Evolutionary conservation across 2,888 invertebrate genomes (phyloP).

Genomic region (Folsomia manolachei): DNA sequence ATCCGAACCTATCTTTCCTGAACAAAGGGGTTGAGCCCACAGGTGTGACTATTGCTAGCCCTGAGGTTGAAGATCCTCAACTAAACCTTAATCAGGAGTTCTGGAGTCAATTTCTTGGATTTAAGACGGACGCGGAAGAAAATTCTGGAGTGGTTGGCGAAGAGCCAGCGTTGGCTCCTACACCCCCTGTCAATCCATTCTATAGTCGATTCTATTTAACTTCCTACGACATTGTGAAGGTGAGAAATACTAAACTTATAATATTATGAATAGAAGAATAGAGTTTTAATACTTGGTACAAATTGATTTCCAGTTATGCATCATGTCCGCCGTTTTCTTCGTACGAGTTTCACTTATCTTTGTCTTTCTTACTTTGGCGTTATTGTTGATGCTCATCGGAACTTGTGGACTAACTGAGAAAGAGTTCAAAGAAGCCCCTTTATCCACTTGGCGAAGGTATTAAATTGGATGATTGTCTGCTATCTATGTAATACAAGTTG

Average conservation of each 20-base stretch:
- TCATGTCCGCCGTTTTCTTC: slow-evolving; percentile 77
- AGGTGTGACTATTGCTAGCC: neutral
- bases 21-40: neutral
- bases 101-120: slow-evolving; percentile 31
- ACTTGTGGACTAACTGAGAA: slow-evolving; percentile 76
- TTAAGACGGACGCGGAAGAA: slow-evolving; percentile 6
- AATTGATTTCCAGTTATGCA: neutral
- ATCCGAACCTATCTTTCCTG: neutral
- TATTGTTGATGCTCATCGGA: slow-evolving; percentile 80
- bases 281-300: too few relatives aligned
- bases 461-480: too few relatives aligned
- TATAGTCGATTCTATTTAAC: slow-evolving; percentile 25
- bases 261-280: too few relatives aligned
- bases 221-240: slow-evolving; percentile 24
- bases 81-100: slow-evolving; percentile 26
- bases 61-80: neutral
- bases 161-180: neutral
- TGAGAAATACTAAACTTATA: too few relatives aligned
- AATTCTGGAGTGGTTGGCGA: slow-evolving; percentile 6
- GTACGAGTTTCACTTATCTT: slow-evolving; percentile 75
- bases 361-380: slow-evolving; percentile 72
- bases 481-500: neutral
- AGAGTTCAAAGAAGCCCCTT: slow-evolving; percentile 71
- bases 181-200: slow-evolving; percentile 29
- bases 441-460: slow-evolving; percentile 87